Evolutionary conservation across 1,140 invertebrate genomes (phyloP).

Genomic region (Drosophila ambigua): DNA sequence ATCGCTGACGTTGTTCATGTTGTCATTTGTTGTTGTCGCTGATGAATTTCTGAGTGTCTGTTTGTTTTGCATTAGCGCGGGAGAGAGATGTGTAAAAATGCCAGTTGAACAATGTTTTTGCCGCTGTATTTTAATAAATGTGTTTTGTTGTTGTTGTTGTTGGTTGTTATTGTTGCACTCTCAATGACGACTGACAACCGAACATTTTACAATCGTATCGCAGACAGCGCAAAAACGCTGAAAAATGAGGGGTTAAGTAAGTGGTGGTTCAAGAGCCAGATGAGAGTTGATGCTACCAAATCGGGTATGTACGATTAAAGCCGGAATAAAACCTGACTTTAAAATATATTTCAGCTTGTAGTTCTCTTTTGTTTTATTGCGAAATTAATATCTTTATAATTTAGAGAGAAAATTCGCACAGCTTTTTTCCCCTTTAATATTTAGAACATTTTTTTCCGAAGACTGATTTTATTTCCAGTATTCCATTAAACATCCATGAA

Average conservation of each 20-base stretch:
- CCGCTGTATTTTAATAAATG: constrained; percentile 26
- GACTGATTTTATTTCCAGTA: no score
- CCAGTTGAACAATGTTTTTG: constrained; percentile 33
- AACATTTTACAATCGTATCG: constrained; percentile 40
- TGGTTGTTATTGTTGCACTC: constrained; percentile 12
- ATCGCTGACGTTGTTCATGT: constrained; percentile 2
- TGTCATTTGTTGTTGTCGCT: not conserved
- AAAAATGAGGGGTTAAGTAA: constrained; percentile 45
- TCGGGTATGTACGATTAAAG: no score
- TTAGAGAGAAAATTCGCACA: no score
- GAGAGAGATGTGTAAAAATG: constrained; percentile 19
- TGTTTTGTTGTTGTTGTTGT: constrained; percentile 18
- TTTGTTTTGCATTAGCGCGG: constrained; percentile 54
- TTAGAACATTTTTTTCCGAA: no score
- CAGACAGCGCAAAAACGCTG: constrained; percentile 13
- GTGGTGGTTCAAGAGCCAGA: constrained; percentile 22
- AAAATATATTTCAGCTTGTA: no score
- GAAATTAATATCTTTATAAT: no score
- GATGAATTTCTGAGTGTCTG: constrained; percentile 16
- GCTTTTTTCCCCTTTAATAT: no score
- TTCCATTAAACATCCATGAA: no score
- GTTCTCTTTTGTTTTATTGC: no score
- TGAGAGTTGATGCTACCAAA: not conserved
- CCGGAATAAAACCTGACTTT: no score
- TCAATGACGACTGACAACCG: constrained; percentile 2